These are phyloP conservation scores for Tenualosa ilisha DNA, from an alignment of 2,797 vertebrate species.

Conservation along the genomic window DNA sequence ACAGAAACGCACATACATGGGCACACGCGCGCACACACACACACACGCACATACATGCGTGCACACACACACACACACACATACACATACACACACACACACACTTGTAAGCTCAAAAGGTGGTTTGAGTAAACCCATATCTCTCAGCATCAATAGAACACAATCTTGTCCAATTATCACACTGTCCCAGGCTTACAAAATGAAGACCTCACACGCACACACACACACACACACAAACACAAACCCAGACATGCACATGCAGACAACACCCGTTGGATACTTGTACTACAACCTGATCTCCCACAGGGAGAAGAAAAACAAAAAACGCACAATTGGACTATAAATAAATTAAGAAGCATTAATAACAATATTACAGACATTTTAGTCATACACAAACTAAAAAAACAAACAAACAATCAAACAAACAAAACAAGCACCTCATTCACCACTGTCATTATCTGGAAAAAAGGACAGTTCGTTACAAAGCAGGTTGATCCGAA, in stretches of 20 bases:
- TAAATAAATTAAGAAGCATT: conserved; percentile 73
- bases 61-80: conserved; percentile 40
- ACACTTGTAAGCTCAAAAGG: conserved; percentile 1
- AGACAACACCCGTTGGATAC: conserved; percentile 64
- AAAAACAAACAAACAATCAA: conserved; percentile 52
- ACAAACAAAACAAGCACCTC: conserved; percentile 42
- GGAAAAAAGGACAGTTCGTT: conserved; percentile 68
- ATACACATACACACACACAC: conserved; percentile 37
- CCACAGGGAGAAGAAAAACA: conserved; percentile 80
- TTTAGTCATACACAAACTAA: conserved; percentile 55
- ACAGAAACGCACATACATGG: conserved; percentile 37
- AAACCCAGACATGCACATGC: conserved; percentile 67
- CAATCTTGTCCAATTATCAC: neutral
- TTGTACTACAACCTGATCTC: conserved; percentile 72
- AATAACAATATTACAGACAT: conserved; percentile 72
- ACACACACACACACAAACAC: conserved; percentile 30
- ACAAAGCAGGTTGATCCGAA: conserved; percentile 80
- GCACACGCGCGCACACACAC: conserved; percentile 32
- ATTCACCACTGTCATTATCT: conserved; percentile 47
- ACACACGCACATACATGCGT: conserved; percentile 28
- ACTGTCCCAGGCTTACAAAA: neutral
- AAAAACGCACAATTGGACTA: conserved; percentile 72
- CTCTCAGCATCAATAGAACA: neutral
- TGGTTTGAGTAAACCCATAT: neutral
- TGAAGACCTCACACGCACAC: conserved; percentile 26